phyloP scores from a whole-genome alignment of 1,140 invertebrate species.

The Eupeodes corollae region DNA sequence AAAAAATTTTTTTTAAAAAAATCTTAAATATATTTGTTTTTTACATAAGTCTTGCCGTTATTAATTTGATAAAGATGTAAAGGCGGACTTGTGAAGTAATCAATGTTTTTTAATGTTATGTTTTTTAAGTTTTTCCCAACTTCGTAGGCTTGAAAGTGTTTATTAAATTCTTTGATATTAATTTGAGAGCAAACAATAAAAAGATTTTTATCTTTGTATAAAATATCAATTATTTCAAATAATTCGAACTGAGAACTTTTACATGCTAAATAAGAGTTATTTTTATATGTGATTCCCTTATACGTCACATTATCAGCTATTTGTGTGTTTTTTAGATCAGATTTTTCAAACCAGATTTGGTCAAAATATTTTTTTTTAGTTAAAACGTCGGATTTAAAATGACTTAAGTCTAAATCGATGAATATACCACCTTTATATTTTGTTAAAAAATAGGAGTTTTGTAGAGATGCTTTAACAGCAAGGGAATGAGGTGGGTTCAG shows the following conservation, averaged over 20 bases:
- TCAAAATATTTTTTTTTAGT: too few relatives aligned
- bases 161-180: background rate
- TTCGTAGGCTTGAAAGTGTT: background rate
- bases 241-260: background rate
- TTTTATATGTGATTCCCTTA: background rate
- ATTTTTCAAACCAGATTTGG: too few relatives aligned
- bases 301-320: background rate
- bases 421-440: background rate
- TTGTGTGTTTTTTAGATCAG: background rate
- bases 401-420: background rate
- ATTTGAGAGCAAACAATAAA: background rate
- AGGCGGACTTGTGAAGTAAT: background rate
- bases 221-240: background rate
- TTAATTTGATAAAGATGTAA: background rate
- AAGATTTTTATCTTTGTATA: too few relatives aligned
- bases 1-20: background rate
- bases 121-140: background rate
- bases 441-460: background rate
- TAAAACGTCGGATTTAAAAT: background rate
- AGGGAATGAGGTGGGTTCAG: background rate
- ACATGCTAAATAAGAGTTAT: background rate
- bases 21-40: background rate
- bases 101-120: background rate
- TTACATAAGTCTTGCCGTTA: conserved; percentile 1
- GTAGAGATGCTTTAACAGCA: background rate